These are phyloP conservation scores for Hippocampus zosterae DNA, from an alignment of 2,113 vertebrate species.

Conservation along the genomic window DNA sequence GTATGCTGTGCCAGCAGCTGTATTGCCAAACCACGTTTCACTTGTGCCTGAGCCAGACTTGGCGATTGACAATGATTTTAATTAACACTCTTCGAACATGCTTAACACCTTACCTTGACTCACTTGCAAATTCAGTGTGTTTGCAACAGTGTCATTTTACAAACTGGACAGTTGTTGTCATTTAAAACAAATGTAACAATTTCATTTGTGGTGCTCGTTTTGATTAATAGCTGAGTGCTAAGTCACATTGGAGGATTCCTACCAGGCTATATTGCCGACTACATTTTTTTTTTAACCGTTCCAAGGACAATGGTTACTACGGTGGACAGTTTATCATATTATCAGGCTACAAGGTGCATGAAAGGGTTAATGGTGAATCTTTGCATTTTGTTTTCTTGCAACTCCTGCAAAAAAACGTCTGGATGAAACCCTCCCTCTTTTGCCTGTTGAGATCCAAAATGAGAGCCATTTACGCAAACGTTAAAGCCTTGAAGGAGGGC, in stretches of 20 bases:
- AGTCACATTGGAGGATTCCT: background rate
- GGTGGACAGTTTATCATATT: too few species aligned
- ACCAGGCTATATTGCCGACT: background rate
- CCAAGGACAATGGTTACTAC: too few species aligned
- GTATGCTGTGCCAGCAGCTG: background rate
- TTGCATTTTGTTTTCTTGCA: background rate
- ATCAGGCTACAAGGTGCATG: too few species aligned
- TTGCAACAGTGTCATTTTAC: background rate
- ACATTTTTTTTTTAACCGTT: background rate
- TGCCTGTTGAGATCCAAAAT: too few species aligned
- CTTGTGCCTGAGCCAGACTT: background rate
- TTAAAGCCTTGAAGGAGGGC: background rate
- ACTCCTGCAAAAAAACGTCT: background rate
- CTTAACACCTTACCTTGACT: background rate
- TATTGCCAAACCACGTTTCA: background rate
- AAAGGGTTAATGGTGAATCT: background rate
- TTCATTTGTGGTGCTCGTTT: background rate
- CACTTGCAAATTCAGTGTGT: background rate
- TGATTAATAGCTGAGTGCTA: background rate
- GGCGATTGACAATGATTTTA: background rate
- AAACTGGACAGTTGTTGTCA: background rate
- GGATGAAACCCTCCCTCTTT: background rate
- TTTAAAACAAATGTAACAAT: background rate
- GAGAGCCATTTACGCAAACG: background rate
- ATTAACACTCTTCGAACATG: background rate